Conservation (phyloP, 2,113 vertebrate genomes). For the Rhadina sibilatrix region DNA sequence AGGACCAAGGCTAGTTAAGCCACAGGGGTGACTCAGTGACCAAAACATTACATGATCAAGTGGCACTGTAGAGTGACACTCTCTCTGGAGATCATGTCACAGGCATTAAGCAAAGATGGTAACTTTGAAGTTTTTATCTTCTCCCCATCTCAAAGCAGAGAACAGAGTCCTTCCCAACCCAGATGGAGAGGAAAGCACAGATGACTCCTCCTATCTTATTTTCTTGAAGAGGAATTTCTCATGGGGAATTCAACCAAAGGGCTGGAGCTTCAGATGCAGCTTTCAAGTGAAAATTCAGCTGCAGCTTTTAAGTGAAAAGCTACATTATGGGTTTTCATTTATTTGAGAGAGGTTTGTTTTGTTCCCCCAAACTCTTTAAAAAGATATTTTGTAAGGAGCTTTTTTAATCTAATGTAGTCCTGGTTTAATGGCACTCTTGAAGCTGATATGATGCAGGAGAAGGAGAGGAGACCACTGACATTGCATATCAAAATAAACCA, state of each 20-base stretch:
- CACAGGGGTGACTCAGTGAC: background rate
- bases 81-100: background rate
- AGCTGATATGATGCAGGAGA: background rate
- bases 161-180: background rate
- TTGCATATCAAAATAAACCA: background rate
- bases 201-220: background rate
- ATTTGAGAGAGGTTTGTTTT: background rate
- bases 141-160: background rate
- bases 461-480: background rate
- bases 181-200: background rate
- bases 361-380: background rate
- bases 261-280: background rate
- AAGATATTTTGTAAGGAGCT: background rate
- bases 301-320: background rate
- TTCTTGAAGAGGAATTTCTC: background rate
- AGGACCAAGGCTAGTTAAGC: background rate
- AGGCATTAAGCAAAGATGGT: background rate
- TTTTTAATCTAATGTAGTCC: background rate
- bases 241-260: background rate
- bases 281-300: conserved; percentile 28
- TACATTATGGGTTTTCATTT: background rate
- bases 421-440: background rate
- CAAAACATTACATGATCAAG: background rate
- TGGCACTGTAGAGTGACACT: background rate
- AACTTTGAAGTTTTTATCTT: background rate